Evolutionary conservation across 1,140 invertebrate genomes (phyloP).

Genomic region (Ostrea denselamellosa): DNA sequence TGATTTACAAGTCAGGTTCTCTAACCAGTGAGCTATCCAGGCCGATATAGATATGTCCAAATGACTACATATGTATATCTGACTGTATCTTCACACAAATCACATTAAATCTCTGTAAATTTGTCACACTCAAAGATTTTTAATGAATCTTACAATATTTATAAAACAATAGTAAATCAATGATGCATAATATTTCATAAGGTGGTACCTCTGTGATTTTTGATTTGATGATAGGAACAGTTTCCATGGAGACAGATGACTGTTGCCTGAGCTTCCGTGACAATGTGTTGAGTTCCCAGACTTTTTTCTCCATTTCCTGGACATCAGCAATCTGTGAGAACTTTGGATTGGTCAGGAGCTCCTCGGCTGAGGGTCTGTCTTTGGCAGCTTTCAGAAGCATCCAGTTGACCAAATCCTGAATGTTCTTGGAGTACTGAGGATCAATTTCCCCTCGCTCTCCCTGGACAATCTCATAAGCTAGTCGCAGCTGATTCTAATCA

Average conservation of each 20-base stretch:
- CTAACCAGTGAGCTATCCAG: too few species aligned
- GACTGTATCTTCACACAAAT: too few species aligned
- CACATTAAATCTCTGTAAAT: too few species aligned
- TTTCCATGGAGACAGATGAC: conserved; percentile 61
- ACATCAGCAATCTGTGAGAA: conserved; percentile 55
- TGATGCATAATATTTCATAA: neutral
- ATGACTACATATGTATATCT: too few species aligned
- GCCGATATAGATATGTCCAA: too few species aligned
- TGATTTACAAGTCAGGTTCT: too few species aligned
- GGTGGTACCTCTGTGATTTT: conserved; percentile 71
- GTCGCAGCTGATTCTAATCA: conserved; percentile 75
- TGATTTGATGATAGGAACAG: conserved; percentile 74
- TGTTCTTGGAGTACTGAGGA: conserved; percentile 67
- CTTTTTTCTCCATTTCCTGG: conserved; percentile 66
- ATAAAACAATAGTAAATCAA: too few species aligned
- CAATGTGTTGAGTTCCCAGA: conserved; percentile 74
- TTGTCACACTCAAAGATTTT: too few species aligned
- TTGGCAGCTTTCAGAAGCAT: conserved; percentile 75
- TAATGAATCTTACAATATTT: too few species aligned
- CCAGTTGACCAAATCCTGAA: conserved; percentile 68
- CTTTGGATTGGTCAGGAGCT: conserved; percentile 64
- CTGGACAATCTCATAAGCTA: conserved; percentile 77
- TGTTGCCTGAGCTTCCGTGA: conserved; percentile 67
- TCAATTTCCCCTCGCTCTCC: conserved; percentile 69
- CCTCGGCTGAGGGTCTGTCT: conserved; percentile 69